Evolutionary conservation across 2,888 invertebrate species (phyloP).

Genomic region (Minunthozetes semirufus): DNA sequence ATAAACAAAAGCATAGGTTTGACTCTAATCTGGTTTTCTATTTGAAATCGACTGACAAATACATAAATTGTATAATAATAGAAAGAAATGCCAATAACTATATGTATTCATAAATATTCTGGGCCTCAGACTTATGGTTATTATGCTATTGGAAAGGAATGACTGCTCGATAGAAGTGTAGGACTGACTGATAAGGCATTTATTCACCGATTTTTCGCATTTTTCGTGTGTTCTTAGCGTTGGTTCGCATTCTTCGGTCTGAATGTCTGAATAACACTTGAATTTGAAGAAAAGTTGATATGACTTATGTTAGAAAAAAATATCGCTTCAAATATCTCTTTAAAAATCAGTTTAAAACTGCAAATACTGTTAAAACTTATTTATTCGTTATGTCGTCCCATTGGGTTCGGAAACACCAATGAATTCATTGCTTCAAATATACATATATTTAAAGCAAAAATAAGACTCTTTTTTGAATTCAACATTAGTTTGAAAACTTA

Average conservation of each 20-base stretch:
- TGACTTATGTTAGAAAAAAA: neutral
- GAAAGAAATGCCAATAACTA: neutral
- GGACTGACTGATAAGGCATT: neutral
- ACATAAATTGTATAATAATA: neutral
- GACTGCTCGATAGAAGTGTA: neutral
- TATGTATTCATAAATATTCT: neutral
- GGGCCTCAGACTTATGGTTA: neutral
- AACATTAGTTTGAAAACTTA: neutral
- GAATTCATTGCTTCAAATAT: neutral
- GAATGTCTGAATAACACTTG: neutral
- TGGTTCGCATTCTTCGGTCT: neutral
- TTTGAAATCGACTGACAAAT: neutral
- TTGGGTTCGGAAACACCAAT: neutral
- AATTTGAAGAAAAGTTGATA: neutral
- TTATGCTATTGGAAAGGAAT: neutral
- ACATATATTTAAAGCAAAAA: neutral
- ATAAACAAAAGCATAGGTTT: neutral
- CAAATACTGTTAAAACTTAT: neutral
- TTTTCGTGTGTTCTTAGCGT: neutral
- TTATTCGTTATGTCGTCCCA: neutral
- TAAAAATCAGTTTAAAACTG: neutral
- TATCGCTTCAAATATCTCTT: neutral
- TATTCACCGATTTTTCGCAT: neutral
- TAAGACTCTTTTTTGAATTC: neutral
- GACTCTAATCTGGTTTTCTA: constrained; percentile 1